These are phyloP conservation scores for Dolichallabes microphthalmus DNA, from an alignment of 2,113 vertebrate species.

Conservation along the genomic window DNA sequence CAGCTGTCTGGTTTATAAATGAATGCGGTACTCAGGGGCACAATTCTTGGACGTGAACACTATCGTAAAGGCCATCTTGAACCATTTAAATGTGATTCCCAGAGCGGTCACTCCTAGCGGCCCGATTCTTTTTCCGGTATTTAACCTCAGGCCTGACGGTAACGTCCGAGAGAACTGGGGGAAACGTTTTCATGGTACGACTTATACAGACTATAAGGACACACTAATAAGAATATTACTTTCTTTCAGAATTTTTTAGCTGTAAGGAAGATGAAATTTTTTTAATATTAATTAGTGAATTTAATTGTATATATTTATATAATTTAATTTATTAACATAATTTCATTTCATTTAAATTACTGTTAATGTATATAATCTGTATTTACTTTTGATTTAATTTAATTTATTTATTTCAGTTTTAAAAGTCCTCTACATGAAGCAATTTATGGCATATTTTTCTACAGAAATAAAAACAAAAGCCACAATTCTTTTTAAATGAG, in stretches of 20 bases:
- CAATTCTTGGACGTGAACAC: neutral
- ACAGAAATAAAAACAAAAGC: neutral
- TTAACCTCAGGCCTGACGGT: neutral
- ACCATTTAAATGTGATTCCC: neutral
- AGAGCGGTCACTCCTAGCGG: neutral
- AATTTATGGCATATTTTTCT: neutral
- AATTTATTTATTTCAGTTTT: neutral
- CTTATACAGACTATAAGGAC: neutral
- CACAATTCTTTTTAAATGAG: neutral
- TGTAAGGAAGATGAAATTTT: too few species aligned
- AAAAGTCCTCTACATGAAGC: neutral
- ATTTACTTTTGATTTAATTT: neutral
- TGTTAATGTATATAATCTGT: too few species aligned
- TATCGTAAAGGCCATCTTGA: constrained; percentile 9
- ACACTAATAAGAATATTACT: neutral
- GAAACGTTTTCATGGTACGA: neutral
- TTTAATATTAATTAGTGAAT: too few species aligned
- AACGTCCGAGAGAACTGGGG: neutral
- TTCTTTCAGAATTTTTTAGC: too few species aligned
- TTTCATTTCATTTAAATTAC: too few species aligned
- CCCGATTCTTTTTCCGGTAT: too few species aligned
- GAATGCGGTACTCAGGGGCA: constrained; percentile 15
- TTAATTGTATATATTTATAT: too few species aligned
- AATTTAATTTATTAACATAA: too few species aligned
- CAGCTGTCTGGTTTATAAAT: neutral